Evolutionary conservation across 2,797 vertebrate genomes (phyloP).

Genomic region (Sebastes trivittatus): DNA sequence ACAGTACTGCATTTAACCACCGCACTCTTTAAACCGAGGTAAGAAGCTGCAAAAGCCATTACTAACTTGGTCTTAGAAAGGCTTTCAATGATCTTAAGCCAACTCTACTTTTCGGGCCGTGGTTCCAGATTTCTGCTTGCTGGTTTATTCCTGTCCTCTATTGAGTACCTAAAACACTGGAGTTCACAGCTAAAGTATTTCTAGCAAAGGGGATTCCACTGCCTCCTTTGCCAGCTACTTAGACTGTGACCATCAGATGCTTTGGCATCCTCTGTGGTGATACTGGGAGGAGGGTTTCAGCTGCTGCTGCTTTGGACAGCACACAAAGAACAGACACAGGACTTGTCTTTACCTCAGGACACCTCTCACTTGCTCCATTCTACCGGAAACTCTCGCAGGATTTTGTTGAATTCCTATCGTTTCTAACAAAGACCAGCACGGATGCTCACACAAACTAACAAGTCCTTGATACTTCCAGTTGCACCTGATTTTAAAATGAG

Average conservation of each 20-base stretch:
- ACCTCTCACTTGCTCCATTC: not conserved
- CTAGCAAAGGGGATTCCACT: not conserved
- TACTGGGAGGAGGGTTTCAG: slow-evolving; percentile 1
- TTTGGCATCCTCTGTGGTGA: slow-evolving; percentile 5
- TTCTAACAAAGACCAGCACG: not conserved
- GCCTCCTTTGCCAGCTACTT: slow-evolving; percentile 1
- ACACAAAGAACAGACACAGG: slow-evolving; percentile 15
- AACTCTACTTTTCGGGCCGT: not conserved
- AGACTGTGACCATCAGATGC: slow-evolving; percentile 4
- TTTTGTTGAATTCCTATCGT: not conserved
- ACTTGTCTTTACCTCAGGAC: not conserved
- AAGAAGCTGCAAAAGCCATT: not conserved
- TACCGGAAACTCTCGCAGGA: not conserved
- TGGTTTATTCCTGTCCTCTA: not conserved
- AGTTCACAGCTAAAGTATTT: slow-evolving; percentile 22
- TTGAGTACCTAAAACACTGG: not conserved
- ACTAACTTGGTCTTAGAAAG: not conserved
- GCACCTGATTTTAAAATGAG: not conserved
- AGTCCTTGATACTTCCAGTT: not conserved
- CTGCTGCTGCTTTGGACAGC: not conserved
- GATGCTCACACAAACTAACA: not conserved
- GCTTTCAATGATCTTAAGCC: not conserved
- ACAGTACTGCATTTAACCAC: no score
- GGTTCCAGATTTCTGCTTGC: slow-evolving; percentile 12
- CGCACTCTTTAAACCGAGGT: not conserved